Base-by-base conservation (phyloP, 2,797 vertebrate species). In the Emys orbicularis region DNA sequence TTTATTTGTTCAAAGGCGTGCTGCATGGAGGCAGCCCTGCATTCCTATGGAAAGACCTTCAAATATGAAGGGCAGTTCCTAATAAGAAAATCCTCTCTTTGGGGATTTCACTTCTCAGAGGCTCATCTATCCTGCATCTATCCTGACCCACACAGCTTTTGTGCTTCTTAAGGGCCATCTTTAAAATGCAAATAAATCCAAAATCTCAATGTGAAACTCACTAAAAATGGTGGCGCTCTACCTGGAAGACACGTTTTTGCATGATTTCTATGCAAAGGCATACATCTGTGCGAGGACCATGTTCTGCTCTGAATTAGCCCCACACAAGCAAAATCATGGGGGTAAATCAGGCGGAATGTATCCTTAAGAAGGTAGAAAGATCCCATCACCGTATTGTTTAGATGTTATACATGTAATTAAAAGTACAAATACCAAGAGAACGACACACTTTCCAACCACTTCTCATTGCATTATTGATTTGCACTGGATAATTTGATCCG, bases 1-100 rank as follows among this genome's bases (percentile, higher is more conserved):
- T 0, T 7, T 53, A 1, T 3, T 90, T 77, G 2, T 68, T 76
- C 65, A 76, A 68, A 81, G 0, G 0, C 34, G 2, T 25, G 4
- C 52, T 74, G 54, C 80, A 76, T 82, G 79, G 83, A 81, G 16
- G 5, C 50, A 8, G 2, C 27, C 16, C 29, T 34, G 80, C 83
- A 6, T 4, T 7, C 12, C 8, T 8, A 4, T 74, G 34, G 37
- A 59, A 37, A 68, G 29, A 50, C 4, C 77, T 80, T 77, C 21
- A 74, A 1, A 12, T 57, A 0, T 7, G 29, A 81, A 61, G 61
- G 8, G 29, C 84, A 86, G 5, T 8, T 94, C 10, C 34, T 79
- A 31, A 6, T 52, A 61, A 44, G 6, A 81, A 83, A 68, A 18
- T 6, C 2, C 15, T 25, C 57, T 44, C 50, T 34, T 50, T 5